Evolutionary conservation across 2,797 vertebrate genomes (phyloP), one percentile per base, ranked within the genome.

Genomic region (Sebastes matsubarae): DNA sequence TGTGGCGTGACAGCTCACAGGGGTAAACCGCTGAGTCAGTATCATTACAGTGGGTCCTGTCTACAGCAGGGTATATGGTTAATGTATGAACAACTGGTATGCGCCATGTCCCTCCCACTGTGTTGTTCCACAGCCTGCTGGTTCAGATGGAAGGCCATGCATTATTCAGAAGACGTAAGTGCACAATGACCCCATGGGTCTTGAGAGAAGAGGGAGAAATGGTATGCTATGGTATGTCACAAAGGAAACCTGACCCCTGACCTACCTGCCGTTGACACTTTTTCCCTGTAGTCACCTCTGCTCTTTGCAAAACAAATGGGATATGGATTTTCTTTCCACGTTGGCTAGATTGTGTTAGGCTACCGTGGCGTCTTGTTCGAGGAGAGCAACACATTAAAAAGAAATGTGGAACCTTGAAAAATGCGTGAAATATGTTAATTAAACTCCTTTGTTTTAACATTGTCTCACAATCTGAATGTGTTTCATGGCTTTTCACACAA

Each of bases 111-210:
- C 52, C 52, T 54, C 52, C 78, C 73, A 46, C 68, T 81, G 75
- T 76, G 91, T 82, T 73, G 83, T 85, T 90, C 76, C 75, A 75
- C 18, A 67, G 77, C 59, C 73, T 42, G 50, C 83, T 79, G 83
- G 80, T 76, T 92, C 79, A 89, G 92, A 94, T 88, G 87, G 88
- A 94, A 66, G 24, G 6, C 18, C 68, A 80, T 94, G 72, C 84
- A 94, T 94, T 90, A 93, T 92, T 94, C 65, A 95, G 77, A 54
- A 42, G 80, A 75, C n/a, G 36, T 87, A 79, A 94, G 92, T 89
- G 92, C 86, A 89, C 72, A 76, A 76, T 89, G 81, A 89, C 80
- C 88, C 88, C 77, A 52, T 8, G 27, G 82, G 77, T 88, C 77
- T 86, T 42, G 36, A 64, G 67, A 65, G 12, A 32, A 38, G 75